A percentile compares a stretch with the other conserved stretches of the same genome.
Conservation (phyloP, 2,797 vertebrate genomes). For the Carduelis carduelis region DNA sequence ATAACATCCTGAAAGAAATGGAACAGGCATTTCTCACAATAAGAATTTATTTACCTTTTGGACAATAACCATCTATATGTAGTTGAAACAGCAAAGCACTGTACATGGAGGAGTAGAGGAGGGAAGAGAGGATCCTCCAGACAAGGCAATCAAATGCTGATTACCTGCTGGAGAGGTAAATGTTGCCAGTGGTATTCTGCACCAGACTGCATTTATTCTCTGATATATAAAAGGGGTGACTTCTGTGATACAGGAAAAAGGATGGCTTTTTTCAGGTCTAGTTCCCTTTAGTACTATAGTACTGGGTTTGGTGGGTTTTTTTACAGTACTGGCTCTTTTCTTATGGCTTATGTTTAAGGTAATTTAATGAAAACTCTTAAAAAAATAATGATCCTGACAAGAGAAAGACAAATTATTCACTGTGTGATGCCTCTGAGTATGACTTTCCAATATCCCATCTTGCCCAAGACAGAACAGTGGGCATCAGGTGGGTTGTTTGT, state of each 20-base stretch:
- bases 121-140: neutral
- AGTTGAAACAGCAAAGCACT: neutral
- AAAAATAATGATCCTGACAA: neutral
- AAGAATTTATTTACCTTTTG: neutral
- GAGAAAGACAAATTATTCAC: neutral
- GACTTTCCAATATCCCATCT: neutral
- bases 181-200: neutral
- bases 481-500: neutral
- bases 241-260: neutral
- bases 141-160: neutral
- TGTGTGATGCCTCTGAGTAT: neutral
- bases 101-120: neutral
- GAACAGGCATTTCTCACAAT: neutral
- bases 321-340: neutral
- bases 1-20: neutral
- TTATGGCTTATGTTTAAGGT: neutral
- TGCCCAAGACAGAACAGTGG: neutral
- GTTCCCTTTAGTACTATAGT: neutral
- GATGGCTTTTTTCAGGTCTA: neutral
- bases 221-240: neutral
- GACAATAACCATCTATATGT: neutral
- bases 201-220: neutral
- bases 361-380: neutral
- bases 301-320: neutral
- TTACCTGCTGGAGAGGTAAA: neutral